Percentiles rank a stretch among this genome's conserved stretches.
Conservation (phyloP, 2,113 vertebrate species). For the Felis chaus region DNA sequence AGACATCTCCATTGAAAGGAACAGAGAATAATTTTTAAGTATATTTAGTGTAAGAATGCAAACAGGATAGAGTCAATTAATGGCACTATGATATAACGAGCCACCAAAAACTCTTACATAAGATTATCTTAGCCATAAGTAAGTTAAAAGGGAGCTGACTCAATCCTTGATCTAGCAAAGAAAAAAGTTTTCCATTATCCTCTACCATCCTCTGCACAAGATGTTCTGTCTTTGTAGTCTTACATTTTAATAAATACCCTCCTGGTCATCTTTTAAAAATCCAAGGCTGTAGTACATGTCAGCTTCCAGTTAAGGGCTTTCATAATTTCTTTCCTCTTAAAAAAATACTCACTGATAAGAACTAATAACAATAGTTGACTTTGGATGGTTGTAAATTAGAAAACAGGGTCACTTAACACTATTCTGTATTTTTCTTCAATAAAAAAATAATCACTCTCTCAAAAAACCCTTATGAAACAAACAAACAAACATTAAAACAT, state of each 20-base stretch:
- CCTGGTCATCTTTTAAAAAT: constrained; percentile 30
- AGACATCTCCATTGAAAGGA: neutral
- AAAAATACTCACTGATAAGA: neutral
- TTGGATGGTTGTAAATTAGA: neutral
- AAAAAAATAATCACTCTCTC: neutral
- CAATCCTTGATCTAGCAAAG: neutral
- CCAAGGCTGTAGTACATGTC: neutral
- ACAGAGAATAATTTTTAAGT: neutral
- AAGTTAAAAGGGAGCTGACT: neutral
- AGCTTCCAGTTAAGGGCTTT: neutral
- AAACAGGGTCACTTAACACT: neutral
- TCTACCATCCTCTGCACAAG: neutral
- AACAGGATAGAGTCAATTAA: neutral
- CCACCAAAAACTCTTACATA: neutral
- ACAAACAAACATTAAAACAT: neutral
- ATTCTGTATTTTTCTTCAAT: neutral
- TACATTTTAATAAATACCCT: neutral
- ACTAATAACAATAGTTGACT: neutral
- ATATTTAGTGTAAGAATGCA: neutral
- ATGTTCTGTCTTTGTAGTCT: neutral
- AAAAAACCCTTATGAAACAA: neutral
- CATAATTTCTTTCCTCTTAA: neutral
- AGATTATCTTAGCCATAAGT: neutral
- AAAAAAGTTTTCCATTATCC: neutral
- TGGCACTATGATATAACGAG: neutral